Conservation (phyloP, 2,113 vertebrate species). For the Steatornis caripensis region DNA sequence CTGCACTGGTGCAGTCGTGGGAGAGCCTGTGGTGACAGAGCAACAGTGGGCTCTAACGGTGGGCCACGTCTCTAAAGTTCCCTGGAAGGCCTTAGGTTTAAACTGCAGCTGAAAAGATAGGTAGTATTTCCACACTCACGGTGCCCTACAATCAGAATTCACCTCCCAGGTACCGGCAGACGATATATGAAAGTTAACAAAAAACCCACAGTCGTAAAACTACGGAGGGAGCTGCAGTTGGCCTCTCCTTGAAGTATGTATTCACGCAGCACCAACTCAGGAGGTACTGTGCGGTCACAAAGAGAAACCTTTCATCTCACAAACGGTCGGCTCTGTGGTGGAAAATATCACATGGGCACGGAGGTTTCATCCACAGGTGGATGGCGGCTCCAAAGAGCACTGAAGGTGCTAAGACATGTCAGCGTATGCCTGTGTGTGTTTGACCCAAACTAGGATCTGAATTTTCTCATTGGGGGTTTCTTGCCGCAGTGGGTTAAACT, state of each 20-base stretch:
- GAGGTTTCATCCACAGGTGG: neutral
- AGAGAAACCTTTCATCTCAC: neutral
- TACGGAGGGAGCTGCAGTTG: neutral
- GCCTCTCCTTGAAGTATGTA: neutral
- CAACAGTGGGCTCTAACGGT: neutral
- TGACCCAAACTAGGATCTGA: neutral
- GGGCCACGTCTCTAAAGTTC: fast-evolving
- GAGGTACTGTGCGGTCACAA: neutral
- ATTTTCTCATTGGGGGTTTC: neutral
- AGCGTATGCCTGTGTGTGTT: fast-evolving
- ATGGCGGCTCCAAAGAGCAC: fast-evolving
- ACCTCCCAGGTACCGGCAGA: neutral
- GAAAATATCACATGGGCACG: neutral
- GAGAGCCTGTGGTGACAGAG: too few relatives aligned
- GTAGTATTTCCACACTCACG: neutral
- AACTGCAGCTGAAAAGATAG: neutral
- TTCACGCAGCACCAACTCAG: neutral
- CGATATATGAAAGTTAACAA: fast-evolving
- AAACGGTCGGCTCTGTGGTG: fast-evolving
- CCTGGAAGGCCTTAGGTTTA: neutral
- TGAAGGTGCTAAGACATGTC: fast-evolving
- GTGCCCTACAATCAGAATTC: neutral
- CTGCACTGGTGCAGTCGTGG: fast-evolving
- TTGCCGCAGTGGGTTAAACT: neutral
- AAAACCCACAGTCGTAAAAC: neutral